Base-by-base conservation (phyloP, 2,113 vertebrate genomes). In the Lutjanus erythropterus region DNA sequence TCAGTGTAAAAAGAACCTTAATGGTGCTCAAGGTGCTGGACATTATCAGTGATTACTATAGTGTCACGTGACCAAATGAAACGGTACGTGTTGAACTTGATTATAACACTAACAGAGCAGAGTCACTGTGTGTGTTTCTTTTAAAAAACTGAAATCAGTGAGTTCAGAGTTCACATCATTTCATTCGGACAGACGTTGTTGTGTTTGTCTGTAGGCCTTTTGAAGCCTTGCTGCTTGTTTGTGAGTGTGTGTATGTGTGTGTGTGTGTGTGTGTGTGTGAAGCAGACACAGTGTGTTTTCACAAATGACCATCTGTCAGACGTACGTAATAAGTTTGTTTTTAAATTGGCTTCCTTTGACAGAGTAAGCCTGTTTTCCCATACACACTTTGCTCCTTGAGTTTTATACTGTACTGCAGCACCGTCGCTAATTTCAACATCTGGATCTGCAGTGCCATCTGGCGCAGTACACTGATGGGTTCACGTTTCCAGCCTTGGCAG, bases 1-100 rank as follows among this genome's bases (percentile, higher is more conserved):
- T 76, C 25, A 58, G 49, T 84, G 49, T 60, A 44, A 35, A 75
- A 71, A 75, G 21, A 50, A 76, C 60, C 71, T 35, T 39, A 9
- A 33, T 25, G 39, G 58, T 77, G 72, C 69, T 86, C 29, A 9
- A 81, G 71, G 79, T 88, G 64, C 87, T 84, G 87, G 85, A 87
- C 81, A 33, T 86, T 27, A 50, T 71, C 61, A 41, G 31, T 87
- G 5, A 50, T 75, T 46, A 71, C 56, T 27, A 15, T 59, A 9
- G n/a, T 58, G 75, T 78, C 64, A 37, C 61, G 70, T 84, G 80
- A 87, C 83, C 78, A 85, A 84, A 80, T 79, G 21, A 83, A 87
- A 61, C 46, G 52, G 69, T 88, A 90, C 59, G 39, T 58, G 58
- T 77, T 78, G 37, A 77, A 71, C 65, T 72, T 25, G 41, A 56